Evolutionary conservation across 1,140 invertebrate species (phyloP).

Genomic region (Epicauta chinensis): DNA sequence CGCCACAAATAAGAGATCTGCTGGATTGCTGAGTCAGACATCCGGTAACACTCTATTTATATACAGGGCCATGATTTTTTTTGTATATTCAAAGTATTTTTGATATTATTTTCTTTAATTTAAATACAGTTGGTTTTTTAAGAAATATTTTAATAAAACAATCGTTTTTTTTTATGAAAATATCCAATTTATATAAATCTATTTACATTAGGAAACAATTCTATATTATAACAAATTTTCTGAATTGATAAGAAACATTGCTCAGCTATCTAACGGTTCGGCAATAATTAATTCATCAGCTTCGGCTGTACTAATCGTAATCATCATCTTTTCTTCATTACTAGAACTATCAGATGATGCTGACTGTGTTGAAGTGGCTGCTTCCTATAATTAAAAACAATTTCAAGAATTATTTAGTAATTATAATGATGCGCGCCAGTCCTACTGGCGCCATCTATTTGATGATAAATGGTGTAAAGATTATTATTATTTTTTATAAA

Average conservation of each 20-base stretch:
- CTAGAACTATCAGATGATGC: conserved; percentile 55
- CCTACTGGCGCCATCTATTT: too few species aligned
- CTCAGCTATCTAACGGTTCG: conserved; percentile 39
- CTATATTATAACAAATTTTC: too few species aligned
- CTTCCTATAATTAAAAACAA: conserved; percentile 45
- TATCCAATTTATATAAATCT: too few species aligned
- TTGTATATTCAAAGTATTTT: too few species aligned
- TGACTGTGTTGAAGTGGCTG: conserved; percentile 54
- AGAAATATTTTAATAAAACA: neutral
- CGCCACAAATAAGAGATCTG: too few species aligned
- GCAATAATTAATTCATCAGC: conserved; percentile 41
- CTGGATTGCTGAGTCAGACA: too few species aligned
- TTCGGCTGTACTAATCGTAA: conserved; percentile 47
- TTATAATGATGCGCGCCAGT: too few species aligned
- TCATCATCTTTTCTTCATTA: conserved; percentile 63
- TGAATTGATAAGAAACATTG: neutral
- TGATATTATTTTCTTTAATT: conserved; percentile 2
- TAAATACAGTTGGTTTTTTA: conserved; percentile 19
- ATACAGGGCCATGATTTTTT: too few species aligned
- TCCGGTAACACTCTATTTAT: too few species aligned
- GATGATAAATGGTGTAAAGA: conserved; percentile 7
- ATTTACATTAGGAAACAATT: too few species aligned
- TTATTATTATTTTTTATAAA: conserved; percentile 4
- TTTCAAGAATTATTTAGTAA: too few species aligned
- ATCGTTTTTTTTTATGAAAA: neutral